Evolutionary conservation across 2,797 vertebrate genomes (phyloP).

Genomic region (Antennarius maculatus): DNA sequence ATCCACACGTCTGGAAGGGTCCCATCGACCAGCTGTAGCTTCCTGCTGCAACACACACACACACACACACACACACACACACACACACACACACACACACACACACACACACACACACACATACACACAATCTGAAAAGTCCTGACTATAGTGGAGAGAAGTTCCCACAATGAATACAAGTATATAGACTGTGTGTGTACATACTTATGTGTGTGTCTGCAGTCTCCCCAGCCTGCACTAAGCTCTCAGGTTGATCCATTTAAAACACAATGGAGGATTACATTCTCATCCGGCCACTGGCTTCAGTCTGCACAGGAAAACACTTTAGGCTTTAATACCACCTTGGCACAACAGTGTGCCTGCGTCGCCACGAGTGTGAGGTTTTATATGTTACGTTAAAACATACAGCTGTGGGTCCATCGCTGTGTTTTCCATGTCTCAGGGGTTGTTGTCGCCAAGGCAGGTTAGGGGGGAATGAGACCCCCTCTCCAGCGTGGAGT

Average conservation of each 20-base stretch:
- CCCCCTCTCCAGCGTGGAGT: constrained; percentile 74
- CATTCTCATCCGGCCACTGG: constrained; percentile 72
- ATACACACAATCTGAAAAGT: constrained; percentile 22
- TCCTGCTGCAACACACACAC: constrained; percentile 23
- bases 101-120: constrained; percentile 20
- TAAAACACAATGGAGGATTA: constrained; percentile 76
- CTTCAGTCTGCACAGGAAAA: constrained; percentile 47
- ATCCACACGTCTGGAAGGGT: constrained; percentile 42
- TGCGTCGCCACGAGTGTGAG: constrained; percentile 18
- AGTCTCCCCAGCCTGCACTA: constrained; percentile 51
- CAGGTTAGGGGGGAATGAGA: constrained; percentile 67
- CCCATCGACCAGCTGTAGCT: constrained; percentile 40
- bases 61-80: constrained; percentile 23
- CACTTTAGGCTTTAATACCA: constrained; percentile 54
- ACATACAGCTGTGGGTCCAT: constrained; percentile 7
- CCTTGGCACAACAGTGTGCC: constrained; percentile 49
- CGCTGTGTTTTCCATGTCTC: constrained; percentile 16
- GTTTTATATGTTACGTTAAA: constrained; percentile 44
- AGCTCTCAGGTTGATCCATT: constrained; percentile 73
- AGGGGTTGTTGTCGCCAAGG: constrained; percentile 55
- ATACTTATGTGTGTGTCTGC: constrained; percentile 17
- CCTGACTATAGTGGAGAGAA: constrained; percentile 28
- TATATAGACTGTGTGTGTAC: constrained; percentile 11
- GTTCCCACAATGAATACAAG: constrained; percentile 36
- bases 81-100: constrained; percentile 9